Base-by-base conservation (phyloP, 92 coral and sea anemone species). In the Porites lobata region DNA sequence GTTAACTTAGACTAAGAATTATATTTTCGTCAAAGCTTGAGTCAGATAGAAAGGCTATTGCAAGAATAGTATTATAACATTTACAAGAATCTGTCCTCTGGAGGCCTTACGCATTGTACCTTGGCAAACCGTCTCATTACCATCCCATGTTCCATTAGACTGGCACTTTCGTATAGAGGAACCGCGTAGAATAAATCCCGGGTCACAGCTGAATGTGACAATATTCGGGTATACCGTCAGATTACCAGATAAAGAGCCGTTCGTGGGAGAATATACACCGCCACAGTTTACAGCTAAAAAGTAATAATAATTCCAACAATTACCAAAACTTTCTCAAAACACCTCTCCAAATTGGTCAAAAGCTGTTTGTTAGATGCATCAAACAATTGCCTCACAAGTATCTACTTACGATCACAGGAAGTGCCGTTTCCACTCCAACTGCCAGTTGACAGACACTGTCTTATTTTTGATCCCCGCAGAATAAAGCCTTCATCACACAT, bases 401-500 rank as follows among this genome's bases (percentile, higher is more conserved):
- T 20, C 6, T 13, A 9, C 77, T 80, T 65, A 90, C 87, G 88
- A 24, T 90, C 76, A 61, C 96, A 93, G 75, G 20, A 21, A 17
- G 96, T 73, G 11, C 56, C 50, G 13, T 47, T 69, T n/a, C 96
- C 96, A 24, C 68, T 85, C 96, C 96, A 94, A 73, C 15, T 4
- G 6, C 94, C 93, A 22, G 63, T 92, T 11, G 96, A 82, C 77
- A 77, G 85, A 83, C 96, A 94, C 14, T 64, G 43, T 43, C 96
- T 82, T 18, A 38, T 8, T 22, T 57, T 43, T 2, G 96, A 91
- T 0, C 96, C 96, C 11, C 15, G 21, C 11, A 92, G 72, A 26
- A 74, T 69, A 70, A 93, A 93, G 54, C 96, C 96, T 61, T 87
- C 90, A 80, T 91, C 96, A 68, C 96, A 93, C 22, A 59, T 21